Evolutionary conservation across 2,888 invertebrate genomes (phyloP).

Genomic region (Cylindroiulus punctatus): DNA sequence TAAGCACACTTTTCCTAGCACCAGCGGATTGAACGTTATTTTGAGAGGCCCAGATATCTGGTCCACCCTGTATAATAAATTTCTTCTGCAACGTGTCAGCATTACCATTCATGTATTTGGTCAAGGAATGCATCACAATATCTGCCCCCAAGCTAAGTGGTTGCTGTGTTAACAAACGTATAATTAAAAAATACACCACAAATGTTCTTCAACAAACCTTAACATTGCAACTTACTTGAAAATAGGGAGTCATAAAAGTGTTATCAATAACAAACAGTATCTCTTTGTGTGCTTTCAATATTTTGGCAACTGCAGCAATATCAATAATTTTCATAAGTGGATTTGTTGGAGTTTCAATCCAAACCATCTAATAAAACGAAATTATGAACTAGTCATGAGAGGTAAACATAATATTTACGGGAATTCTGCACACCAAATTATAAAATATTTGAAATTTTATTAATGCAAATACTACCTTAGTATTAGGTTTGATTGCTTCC

Average conservation of each 20-base stretch:
- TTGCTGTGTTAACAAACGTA: conserved; percentile 69
- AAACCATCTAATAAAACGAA: conserved; percentile 71
- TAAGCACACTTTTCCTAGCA: too few relatives aligned
- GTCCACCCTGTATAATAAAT: too few relatives aligned
- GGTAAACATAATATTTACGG: neutral
- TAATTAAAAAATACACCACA: neutral
- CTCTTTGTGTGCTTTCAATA: conserved; percentile 69
- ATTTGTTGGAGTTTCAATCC: conserved; percentile 98
- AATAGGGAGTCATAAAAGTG: conserved; percentile 90
- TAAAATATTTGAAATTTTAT: too few relatives aligned
- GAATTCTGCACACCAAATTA: neutral
- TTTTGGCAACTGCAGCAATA: conserved; percentile 76
- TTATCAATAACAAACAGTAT: conserved; percentile 88
- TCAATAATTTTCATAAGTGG: conserved; percentile 91
- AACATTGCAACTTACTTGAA: conserved; percentile 71
- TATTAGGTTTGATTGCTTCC: conserved; percentile 79
- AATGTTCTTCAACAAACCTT: neutral
- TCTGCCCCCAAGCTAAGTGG: conserved; percentile 93
- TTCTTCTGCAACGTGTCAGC: neutral
- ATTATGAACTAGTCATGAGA: neutral
- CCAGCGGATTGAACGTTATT: too few relatives aligned
- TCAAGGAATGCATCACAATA: conserved; percentile 88
- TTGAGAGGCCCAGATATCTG: too few relatives aligned
- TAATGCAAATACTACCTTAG: conserved; percentile 74
- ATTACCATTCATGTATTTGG: conserved; percentile 94